Percentiles rank a stretch among this genome's conserved stretches.
These are phyloP conservation scores for Chloropsis hardwickii DNA, from an alignment of 2,113 vertebrate species.

Conservation along the genomic window DNA sequence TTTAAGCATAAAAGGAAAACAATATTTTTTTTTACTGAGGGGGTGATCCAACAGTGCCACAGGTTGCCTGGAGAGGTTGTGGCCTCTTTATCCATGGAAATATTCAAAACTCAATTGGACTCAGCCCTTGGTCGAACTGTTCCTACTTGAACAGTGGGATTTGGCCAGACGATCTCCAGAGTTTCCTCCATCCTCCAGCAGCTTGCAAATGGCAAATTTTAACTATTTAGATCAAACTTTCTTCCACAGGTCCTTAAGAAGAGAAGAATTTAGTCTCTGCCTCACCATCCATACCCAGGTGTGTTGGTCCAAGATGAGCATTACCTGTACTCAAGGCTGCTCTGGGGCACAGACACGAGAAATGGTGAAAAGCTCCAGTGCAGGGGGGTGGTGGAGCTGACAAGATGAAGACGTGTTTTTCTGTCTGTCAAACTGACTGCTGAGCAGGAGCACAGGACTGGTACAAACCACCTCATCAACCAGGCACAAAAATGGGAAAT, in stretches of 20 bases:
- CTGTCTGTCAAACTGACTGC: neutral
- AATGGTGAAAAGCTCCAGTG: neutral
- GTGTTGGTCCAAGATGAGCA: fast-evolving
- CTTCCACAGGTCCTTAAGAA: neutral
- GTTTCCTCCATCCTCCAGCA: neutral
- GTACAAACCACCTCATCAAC: neutral
- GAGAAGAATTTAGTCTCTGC: neutral
- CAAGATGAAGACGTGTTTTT: neutral
- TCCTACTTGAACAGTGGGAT: neutral
- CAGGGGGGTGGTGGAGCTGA: neutral
- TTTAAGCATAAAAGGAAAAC: neutral
- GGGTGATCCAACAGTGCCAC: neutral
- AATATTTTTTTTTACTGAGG: neutral
- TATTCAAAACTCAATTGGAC: neutral
- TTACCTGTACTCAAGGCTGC: neutral
- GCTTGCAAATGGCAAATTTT: neutral
- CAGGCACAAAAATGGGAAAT: neutral
- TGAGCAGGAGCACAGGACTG: neutral
- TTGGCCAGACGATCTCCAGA: neutral
- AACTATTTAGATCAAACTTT: neutral
- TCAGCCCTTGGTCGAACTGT: neutral
- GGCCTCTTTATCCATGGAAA: neutral
- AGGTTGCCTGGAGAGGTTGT: fast-evolving
- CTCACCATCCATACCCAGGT: neutral
- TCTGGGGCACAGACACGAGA: neutral